Evolutionary conservation across 2,113 vertebrate species (phyloP), one percentile per base, ranked within the genome.

Genomic region (Gopherus evgoodei): DNA sequence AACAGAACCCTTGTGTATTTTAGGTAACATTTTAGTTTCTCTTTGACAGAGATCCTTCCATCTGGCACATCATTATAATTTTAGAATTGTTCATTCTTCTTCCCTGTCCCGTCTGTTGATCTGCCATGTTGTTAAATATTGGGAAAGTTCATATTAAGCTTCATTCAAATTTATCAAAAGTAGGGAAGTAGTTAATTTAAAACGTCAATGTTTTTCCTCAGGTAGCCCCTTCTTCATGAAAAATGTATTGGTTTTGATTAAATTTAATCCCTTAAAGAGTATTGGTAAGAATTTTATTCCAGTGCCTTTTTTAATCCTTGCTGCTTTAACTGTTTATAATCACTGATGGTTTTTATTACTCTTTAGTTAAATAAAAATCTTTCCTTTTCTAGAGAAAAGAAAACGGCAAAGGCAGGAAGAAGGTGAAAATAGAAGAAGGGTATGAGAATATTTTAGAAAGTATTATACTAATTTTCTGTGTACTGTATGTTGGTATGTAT

Each of bases 381-480:
- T 86, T 96, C 86, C 93, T 21, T 96, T 95, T 98, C 29, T 95
- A 99, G 99, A 99, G 96, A 99, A 98, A 97, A 99, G 99, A 97
- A 99, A 98, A 97, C 98, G 98, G 12, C 99, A 99, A 97, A 99
- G 99, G 86, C 98, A 98, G 89, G 98, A 99, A 96, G 99, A 99
- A 96, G 99, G 98, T 89, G 98, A 98, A 97, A 99, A 97, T 91
- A 98, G 98, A 93, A 98, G 98, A 97, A 98, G 98, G 98, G 99
- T 99, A 97, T 97, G 98, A 97, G 6, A 59, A 13, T 91, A 17
- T 12, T 81, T 84, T 24, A 47, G 1, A 7, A 82, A 69, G 54
- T 91, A n/a, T 52, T 56, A 6, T 50, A 53, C 22, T 88, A 87
- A 42, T 89, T 79, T n/a, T 56, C 17, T 91, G 5, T 17, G 75